phyloP scores from a whole-genome alignment of 2,888 invertebrate species.

The Heliconius erato region DNA sequence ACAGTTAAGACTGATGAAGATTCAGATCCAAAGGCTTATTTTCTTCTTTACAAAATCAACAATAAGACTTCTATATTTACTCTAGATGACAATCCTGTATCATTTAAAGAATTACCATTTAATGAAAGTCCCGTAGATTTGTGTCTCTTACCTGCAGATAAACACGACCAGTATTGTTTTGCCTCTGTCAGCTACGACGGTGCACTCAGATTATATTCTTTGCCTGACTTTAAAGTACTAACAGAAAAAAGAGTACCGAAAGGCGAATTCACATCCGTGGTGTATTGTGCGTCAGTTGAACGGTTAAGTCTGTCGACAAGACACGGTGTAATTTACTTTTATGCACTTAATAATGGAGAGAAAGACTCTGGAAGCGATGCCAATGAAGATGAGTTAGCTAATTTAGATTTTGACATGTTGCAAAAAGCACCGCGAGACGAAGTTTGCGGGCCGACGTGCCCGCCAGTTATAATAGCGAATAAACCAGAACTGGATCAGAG shows the following conservation, averaged over 20 bases:
- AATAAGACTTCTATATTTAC: constrained; percentile 74
- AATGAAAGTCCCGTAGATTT: constrained; percentile 90
- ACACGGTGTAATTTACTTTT: constrained; percentile 93
- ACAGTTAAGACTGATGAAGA: constrained; percentile 64
- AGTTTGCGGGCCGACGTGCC: constrained; percentile 63
- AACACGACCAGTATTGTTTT: constrained; percentile 86
- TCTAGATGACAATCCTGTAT: constrained; percentile 86
- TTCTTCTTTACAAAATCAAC: constrained; percentile 75
- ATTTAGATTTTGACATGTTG: constrained; percentile 80
- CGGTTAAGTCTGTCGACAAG: constrained; percentile 93
- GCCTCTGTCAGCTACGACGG: constrained; percentile 92
- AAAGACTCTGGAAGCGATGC: constrained; percentile 90
- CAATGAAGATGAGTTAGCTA: constrained; percentile 88
- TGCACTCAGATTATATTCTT: constrained; percentile 89
- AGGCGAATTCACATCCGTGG: constrained; percentile 92
- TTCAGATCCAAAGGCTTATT: constrained; percentile 72
- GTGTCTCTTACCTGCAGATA: constrained; percentile 87
- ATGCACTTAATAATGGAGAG: constrained; percentile 90
- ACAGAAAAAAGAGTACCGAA: constrained; percentile 89
- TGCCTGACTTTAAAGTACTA: constrained; percentile 89
- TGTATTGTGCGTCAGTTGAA: constrained; percentile 95
- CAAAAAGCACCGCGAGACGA: constrained; percentile 75
- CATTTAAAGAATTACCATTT: constrained; percentile 86
- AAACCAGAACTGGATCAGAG: constrained; percentile 84
- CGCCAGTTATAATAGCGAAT: constrained; percentile 84